Percentiles rank a stretch among this genome's conserved stretches.
Evolutionary conservation across 2,888 invertebrate species (phyloP).

Genomic region (Palloptera scutellata): DNA sequence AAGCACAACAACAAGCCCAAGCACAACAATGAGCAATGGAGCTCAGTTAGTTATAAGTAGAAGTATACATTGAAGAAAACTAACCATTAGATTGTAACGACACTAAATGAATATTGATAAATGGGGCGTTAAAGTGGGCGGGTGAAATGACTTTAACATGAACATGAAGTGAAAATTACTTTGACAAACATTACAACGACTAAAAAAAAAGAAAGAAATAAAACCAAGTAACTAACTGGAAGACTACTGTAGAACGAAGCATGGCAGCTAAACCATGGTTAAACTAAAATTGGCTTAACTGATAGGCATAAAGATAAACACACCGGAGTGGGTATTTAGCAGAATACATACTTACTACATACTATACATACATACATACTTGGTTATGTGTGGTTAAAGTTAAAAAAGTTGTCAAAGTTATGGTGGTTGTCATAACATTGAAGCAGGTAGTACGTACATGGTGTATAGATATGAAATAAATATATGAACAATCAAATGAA

Average conservation of each 20-base stretch:
- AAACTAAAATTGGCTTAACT: too few species aligned
- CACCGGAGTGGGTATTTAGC: too few species aligned
- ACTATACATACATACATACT: too few species aligned
- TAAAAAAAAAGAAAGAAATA: neutral
- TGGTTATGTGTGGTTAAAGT: too few species aligned
- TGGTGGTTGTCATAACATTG: too few species aligned
- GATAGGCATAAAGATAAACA: too few species aligned
- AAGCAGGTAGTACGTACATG: too few species aligned
- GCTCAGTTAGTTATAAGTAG: neutral
- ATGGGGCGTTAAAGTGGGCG: conserved; percentile 59
- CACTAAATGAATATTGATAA: conserved; percentile 62
- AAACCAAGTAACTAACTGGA: neutral
- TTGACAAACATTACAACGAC: conserved; percentile 2
- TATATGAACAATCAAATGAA: too few species aligned
- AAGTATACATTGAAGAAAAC: neutral
- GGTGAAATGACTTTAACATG: conserved; percentile 20
- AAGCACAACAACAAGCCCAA: conserved; percentile 8
- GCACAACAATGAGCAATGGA: conserved; percentile 9
- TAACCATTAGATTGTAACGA: conserved; percentile 39
- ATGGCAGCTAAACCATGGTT: too few species aligned
- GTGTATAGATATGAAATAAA: too few species aligned
- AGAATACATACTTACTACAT: too few species aligned
- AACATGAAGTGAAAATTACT: conserved; percentile 13
- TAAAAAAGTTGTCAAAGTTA: too few species aligned
- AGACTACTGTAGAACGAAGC: neutral